Percentiles rank a stretch among this genome's conserved stretches.
These are phyloP conservation scores for Chrysolina americana DNA, from an alignment of 2,888 invertebrate genomes.

Conservation along the genomic window DNA sequence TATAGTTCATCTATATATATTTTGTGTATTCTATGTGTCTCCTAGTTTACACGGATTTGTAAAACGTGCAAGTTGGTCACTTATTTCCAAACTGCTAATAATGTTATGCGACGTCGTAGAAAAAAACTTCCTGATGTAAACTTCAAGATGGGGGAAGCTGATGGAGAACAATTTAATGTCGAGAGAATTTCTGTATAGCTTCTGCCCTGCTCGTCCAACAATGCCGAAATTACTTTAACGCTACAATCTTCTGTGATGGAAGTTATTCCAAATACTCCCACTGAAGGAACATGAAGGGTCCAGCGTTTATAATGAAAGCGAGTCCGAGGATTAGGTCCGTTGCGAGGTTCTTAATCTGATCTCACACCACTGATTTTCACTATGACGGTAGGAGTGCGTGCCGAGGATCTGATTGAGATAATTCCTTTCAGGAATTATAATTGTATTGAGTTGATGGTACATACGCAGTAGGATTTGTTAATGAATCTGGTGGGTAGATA, in stretches of 20 bases:
- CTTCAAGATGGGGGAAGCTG: neutral
- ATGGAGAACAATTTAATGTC: conserved; percentile 1
- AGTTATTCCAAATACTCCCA: conserved; percentile 10
- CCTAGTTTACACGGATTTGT: too few species aligned
- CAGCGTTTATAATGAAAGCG: conserved; percentile 16
- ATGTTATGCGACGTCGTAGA: too few species aligned
- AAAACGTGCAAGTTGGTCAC: too few species aligned
- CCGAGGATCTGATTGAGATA: conserved; percentile 41
- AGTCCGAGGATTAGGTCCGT: conserved; percentile 23
- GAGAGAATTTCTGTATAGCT: neutral
- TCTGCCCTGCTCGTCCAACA: conserved; percentile 10
- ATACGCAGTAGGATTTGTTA: conserved; percentile 22
- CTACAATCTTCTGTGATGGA: conserved; percentile 19
- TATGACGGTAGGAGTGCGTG: conserved; percentile 36
- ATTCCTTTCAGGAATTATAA: conserved; percentile 42
- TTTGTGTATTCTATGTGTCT: too few species aligned
- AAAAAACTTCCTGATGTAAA: too few species aligned
- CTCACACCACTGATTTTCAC: conserved; percentile 31
- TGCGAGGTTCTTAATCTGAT: conserved; percentile 20
- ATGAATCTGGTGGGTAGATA: neutral
- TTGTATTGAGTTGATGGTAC: conserved; percentile 39
- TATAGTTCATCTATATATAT: too few species aligned
- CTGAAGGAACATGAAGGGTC: conserved; percentile 8
- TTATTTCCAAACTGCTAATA: too few species aligned
- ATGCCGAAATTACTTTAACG: conserved; percentile 22